Conservation (phyloP, 2,797 vertebrate genomes). For the Pygocentrus nattereri region DNA sequence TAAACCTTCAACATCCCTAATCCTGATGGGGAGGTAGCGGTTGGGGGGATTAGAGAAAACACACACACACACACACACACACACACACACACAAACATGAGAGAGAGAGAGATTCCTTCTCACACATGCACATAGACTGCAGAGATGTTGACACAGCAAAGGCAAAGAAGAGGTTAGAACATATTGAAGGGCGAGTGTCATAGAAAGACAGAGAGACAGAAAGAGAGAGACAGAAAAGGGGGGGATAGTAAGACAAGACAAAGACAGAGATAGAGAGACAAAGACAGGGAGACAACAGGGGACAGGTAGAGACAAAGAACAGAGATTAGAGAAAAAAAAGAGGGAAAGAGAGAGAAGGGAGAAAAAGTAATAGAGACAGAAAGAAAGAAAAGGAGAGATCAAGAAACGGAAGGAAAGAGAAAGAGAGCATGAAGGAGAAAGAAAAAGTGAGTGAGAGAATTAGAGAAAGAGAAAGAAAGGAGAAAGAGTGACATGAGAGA, state of each 20-base stretch:
- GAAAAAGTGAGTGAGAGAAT: no score
- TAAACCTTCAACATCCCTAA: slow-evolving; percentile 2
- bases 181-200: background rate
- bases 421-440: no score
- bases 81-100: slow-evolving; percentile 6
- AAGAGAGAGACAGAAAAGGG: background rate
- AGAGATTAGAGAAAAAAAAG: no score
- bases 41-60: slow-evolving; percentile 8
- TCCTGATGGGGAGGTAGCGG: background rate
- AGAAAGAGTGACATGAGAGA: no score
- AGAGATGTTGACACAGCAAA: slow-evolving; percentile 35
- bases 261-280: no score
- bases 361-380: no score
- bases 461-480: no score
- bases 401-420: no score
- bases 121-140: slow-evolving; percentile 8
- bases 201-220: slow-evolving; percentile 10
- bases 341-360: no score
- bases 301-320: slow-evolving; percentile 3
- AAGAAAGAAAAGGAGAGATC: no score
- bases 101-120: background rate
- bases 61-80: slow-evolving; percentile 5
- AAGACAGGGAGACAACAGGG: background rate
- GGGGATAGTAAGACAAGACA: no score
- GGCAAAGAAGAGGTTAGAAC: background rate